Evolutionary conservation across 2,888 invertebrate species (phyloP).

Genomic region (Eurytoma californica): DNA sequence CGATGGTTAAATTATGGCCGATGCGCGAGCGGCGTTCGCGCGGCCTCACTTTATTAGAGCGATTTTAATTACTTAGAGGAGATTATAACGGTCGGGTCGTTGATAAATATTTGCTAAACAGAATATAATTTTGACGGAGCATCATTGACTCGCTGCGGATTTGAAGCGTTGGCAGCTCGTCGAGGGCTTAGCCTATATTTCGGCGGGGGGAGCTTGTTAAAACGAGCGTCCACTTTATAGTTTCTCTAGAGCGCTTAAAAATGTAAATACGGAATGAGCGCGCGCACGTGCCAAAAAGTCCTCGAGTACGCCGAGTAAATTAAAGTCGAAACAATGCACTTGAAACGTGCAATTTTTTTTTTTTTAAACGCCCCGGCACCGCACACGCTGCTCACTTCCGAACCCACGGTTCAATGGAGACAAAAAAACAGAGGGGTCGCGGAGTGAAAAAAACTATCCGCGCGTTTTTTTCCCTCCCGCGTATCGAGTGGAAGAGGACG

Average conservation of each 20-base stretch:
- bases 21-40: no score
- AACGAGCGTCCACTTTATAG: constrained; percentile 31
- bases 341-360: background rate
- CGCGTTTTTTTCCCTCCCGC: no score
- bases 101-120: background rate
- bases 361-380: background rate
- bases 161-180: constrained; percentile 2
- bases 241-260: constrained; percentile 25
- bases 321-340: constrained; percentile 11
- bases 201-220: background rate
- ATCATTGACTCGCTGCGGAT: background rate
- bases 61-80: no score
- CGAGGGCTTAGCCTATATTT: constrained; percentile 12
- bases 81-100: no score
- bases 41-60: no score
- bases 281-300: constrained; percentile 32
- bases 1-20: no score
- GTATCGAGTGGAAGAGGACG: background rate
- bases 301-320: background rate
- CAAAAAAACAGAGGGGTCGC: background rate
- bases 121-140: background rate
- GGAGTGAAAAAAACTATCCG: background rate
- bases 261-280: constrained; percentile 30
- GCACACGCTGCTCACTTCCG: background rate
- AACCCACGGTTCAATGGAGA: background rate